Evolutionary conservation across 2,888 invertebrate species (phyloP).

Genomic region (Lithophane semibrunnea): DNA sequence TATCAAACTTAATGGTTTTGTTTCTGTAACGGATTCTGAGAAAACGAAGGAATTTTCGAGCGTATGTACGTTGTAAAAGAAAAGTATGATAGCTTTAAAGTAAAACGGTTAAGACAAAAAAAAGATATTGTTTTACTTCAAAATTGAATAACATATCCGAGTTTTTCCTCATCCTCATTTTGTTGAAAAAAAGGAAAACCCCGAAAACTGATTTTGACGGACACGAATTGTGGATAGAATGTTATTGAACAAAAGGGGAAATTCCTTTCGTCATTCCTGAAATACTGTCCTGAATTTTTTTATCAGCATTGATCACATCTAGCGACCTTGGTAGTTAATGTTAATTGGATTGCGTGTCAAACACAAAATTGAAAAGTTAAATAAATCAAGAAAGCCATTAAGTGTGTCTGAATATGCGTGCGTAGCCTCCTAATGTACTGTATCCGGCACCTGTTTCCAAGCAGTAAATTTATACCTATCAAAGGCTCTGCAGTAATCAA

Average conservation of each 20-base stretch:
- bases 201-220: slow-evolving; percentile 21
- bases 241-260: slow-evolving; percentile 22
- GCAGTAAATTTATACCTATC: slow-evolving; percentile 68
- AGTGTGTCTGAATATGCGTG: slow-evolving; percentile 41
- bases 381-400: slow-evolving; percentile 58
- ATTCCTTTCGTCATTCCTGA: slow-evolving; percentile 11
- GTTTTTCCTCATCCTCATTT: not conserved
- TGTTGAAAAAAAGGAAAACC: slow-evolving; percentile 3
- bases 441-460: slow-evolving; percentile 66
- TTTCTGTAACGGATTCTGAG: slow-evolving; percentile 21
- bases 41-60: slow-evolving; percentile 18
- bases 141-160: not conserved
- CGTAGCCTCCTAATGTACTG: slow-evolving; percentile 45
- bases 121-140: not conserved
- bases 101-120: slow-evolving; percentile 19
- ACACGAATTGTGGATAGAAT: slow-evolving; percentile 19
- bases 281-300: slow-evolving; percentile 42
- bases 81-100: slow-evolving; percentile 25
- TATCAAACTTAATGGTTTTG: slow-evolving; percentile 11
- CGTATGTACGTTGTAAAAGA: slow-evolving; percentile 15
- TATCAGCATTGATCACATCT: slow-evolving; percentile 36
- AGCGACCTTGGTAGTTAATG: slow-evolving; percentile 19
- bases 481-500: slow-evolving; percentile 75
- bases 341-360: slow-evolving; percentile 50
- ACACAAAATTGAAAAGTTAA: slow-evolving; percentile 48